Percentiles rank a stretch among this genome's conserved stretches.
These are phyloP conservation scores for Sardina pilchardus DNA, from an alignment of 2,113 vertebrate genomes.

Conservation along the genomic window DNA sequence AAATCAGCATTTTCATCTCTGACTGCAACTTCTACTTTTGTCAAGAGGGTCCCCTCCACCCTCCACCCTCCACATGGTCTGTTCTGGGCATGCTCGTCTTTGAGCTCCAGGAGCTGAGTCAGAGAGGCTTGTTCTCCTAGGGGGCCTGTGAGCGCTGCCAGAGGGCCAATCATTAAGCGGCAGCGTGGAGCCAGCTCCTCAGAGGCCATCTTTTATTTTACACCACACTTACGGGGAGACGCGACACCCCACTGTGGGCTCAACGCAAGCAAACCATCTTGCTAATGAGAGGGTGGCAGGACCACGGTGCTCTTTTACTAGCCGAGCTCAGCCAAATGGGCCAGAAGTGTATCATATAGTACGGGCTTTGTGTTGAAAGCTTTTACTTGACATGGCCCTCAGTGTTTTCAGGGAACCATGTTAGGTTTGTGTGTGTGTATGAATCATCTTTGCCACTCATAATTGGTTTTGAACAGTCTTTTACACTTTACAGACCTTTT, in stretches of 20 bases:
- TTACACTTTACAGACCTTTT: too few relatives aligned
- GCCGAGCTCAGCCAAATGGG: background rate
- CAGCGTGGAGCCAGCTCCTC: conserved; percentile 36
- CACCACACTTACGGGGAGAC: conserved; percentile 46
- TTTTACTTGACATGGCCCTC: too few relatives aligned
- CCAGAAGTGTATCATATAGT: background rate
- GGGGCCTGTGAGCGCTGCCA: conserved; percentile 17
- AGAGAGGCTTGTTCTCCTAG: conserved; percentile 39
- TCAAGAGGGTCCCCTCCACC: background rate
- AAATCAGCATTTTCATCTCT: background rate
- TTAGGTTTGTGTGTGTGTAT: background rate
- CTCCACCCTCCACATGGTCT: background rate
- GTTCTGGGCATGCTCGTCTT: conserved; percentile 25
- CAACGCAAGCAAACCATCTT: conserved; percentile 24
- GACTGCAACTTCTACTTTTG: background rate
- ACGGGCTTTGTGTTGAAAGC: background rate
- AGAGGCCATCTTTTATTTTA: conserved; percentile 20
- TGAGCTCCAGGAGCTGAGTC: conserved; percentile 47
- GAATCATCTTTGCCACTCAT: background rate
- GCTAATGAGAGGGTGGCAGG: conserved; percentile 30
- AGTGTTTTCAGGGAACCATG: background rate
- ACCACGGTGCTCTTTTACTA: background rate
- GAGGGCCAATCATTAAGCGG: background rate
- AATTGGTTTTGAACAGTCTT: background rate
- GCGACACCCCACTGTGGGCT: conserved; percentile 32